Percentiles rank a stretch among this genome's conserved stretches.
Conservation (phyloP, 2,888 invertebrate species). For the Priocnemis perturbator region DNA sequence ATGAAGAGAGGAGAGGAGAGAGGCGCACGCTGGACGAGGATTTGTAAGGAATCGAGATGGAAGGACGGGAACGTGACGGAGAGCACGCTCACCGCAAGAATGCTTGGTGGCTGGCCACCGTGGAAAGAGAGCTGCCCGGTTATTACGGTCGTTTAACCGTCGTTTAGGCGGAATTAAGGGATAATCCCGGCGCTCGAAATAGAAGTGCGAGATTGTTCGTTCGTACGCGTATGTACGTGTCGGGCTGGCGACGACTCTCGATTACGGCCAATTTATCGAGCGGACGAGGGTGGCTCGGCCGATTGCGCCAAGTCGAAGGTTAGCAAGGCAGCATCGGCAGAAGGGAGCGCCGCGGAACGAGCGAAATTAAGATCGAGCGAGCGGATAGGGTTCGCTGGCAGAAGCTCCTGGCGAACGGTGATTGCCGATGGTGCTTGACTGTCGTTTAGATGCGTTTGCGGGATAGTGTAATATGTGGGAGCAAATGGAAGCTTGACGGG, state of each 20-base stretch:
- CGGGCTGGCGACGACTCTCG: slow-evolving; percentile 58
- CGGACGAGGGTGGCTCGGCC: neutral
- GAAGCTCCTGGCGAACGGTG: no score
- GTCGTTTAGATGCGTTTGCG: no score
- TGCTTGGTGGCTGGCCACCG: slow-evolving; percentile 22
- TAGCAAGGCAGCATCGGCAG: neutral
- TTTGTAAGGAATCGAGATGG: no score
- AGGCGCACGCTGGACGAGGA: no score
- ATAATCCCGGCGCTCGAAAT: slow-evolving; percentile 52
- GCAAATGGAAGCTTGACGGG: no score
- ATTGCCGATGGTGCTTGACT: no score
- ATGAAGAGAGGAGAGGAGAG: no score
- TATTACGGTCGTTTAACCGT: slow-evolving; percentile 63
- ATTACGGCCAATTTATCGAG: slow-evolving; percentile 64
- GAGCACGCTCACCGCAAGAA: no score
- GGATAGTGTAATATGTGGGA: no score
- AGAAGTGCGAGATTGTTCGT: slow-evolving; percentile 22
- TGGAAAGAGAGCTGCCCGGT: slow-evolving; percentile 38
- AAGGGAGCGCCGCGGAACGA: slow-evolving; percentile 11
- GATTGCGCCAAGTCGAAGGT: no score
- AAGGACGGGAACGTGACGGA: no score
- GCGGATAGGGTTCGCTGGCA: slow-evolving; percentile 11
- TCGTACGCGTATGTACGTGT: slow-evolving; percentile 22
- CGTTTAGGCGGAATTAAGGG: slow-evolving; percentile 63
- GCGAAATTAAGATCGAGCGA: slow-evolving; percentile 27